Conservation (phyloP, 2,888 invertebrate genomes). For the Bellardia bayeri region DNA sequence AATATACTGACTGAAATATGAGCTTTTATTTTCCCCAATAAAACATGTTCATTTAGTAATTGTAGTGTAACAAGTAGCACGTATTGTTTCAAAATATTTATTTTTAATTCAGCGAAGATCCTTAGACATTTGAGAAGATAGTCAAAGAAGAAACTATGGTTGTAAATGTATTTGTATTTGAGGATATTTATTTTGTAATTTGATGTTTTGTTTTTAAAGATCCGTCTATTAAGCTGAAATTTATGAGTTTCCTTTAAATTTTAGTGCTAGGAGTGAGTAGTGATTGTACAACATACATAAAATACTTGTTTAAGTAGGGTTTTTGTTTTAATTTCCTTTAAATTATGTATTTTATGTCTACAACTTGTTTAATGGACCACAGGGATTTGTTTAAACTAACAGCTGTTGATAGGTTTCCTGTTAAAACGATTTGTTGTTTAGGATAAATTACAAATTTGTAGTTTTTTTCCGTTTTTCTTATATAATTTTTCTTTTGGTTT, state of each 20-base stretch:
- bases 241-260: constrained; percentile 54
- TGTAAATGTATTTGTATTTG: background rate
- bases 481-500: background rate
- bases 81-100: constrained; percentile 55
- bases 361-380: constrained; percentile 62
- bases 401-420: constrained; percentile 66
- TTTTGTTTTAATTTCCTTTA: constrained; percentile 16
- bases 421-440: constrained; percentile 58
- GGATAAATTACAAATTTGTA: constrained; percentile 42
- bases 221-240: constrained; percentile 31
- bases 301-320: constrained; percentile 20
- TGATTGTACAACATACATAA: background rate
- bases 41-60: constrained; percentile 27
- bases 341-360: constrained; percentile 42
- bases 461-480: background rate
- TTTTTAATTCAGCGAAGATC: constrained; percentile 33
- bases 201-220: constrained; percentile 43
- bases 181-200: constrained; percentile 41
- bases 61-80: constrained; percentile 65
- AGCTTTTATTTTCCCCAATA: constrained; percentile 19
- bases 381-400: constrained; percentile 59
- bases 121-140: constrained; percentile 56
- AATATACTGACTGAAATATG: constrained; percentile 30
- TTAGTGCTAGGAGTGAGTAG: constrained; percentile 12
- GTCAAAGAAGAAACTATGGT: background rate